Percentiles rank a stretch among this genome's conserved stretches.
These are phyloP conservation scores for Benitochromis conjunctus DNA, from an alignment of 2,113 vertebrate genomes.

Conservation along the genomic window DNA sequence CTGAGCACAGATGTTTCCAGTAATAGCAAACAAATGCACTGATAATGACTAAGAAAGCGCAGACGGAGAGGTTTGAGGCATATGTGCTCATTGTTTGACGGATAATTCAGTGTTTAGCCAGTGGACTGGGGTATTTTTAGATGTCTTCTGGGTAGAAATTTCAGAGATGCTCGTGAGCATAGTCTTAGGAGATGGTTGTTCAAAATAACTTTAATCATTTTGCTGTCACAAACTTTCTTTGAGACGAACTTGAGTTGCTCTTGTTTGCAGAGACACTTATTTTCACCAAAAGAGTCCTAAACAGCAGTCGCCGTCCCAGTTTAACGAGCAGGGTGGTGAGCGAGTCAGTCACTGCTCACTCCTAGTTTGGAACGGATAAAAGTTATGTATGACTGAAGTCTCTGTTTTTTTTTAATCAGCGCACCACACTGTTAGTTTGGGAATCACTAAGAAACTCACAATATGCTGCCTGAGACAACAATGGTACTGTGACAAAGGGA, in stretches of 20 bases:
- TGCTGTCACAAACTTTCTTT: conserved; percentile 11
- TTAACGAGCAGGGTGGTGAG: conserved; percentile 4
- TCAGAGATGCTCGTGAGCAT: neutral
- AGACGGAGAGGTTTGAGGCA: neutral
- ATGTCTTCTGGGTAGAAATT: neutral
- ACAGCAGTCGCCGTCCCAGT: conserved; percentile 4
- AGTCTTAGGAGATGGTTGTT: conserved; percentile 15
- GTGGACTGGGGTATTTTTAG: conserved; percentile 31
- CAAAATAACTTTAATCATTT: conserved; percentile 37
- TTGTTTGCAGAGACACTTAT: conserved; percentile 24
- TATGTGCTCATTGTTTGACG: neutral
- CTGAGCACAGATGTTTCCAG: conserved; percentile 24
- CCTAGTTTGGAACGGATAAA: neutral
- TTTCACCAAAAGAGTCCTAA: neutral
- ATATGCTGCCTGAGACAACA: neutral
- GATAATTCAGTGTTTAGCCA: conserved; percentile 18
- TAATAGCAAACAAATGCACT: conserved; percentile 7
- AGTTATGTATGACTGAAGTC: neutral
- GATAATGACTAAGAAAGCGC: conserved; percentile 14
- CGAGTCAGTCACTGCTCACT: neutral
- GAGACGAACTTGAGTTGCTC: neutral
- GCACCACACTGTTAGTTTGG: neutral
- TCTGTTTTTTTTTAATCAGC: neutral
- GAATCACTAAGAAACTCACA: neutral
- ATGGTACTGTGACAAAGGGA: neutral